Percentiles rank a stretch among this genome's conserved stretches.
phyloP scores from a whole-genome alignment of 1,140 invertebrate species.

The Bombus breviceps region DNA sequence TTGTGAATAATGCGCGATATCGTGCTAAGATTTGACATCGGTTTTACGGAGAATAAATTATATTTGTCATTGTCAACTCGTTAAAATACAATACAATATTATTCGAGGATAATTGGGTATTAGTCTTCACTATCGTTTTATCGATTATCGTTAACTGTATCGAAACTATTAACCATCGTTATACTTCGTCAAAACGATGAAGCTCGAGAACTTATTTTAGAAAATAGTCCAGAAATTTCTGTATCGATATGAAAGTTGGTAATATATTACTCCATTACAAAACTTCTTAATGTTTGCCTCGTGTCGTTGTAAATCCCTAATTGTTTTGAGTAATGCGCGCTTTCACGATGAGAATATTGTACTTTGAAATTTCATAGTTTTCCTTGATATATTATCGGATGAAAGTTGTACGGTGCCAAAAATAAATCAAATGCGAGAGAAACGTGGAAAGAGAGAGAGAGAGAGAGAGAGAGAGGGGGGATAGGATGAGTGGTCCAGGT shows the following conservation, averaged over 20 bases:
- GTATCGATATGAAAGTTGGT: neutral
- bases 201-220: neutral
- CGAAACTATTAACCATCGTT: neutral
- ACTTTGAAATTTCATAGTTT: conserved; percentile 4
- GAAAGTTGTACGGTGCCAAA: conserved; percentile 6
- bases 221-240: neutral
- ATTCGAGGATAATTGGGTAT: no score
- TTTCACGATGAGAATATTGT: neutral
- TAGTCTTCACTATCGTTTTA: no score
- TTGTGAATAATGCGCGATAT: no score
- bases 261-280: neutral
- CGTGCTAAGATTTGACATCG: no score
- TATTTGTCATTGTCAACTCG: no score
- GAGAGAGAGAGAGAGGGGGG: neutral
- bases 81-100: no score
- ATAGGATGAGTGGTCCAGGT: conserved; percentile 52
- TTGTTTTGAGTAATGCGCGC: neutral
- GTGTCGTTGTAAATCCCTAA: neutral
- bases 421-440: conserved; percentile 10
- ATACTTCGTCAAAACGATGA: neutral
- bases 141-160: no score
- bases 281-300: neutral
- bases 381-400: neutral
- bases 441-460: neutral
- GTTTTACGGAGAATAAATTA: no score